Percentiles rank a stretch among this genome's conserved stretches.
Conservation (phyloP, 1,140 invertebrate genomes). For the Cecropterus lyciades region DNA sequence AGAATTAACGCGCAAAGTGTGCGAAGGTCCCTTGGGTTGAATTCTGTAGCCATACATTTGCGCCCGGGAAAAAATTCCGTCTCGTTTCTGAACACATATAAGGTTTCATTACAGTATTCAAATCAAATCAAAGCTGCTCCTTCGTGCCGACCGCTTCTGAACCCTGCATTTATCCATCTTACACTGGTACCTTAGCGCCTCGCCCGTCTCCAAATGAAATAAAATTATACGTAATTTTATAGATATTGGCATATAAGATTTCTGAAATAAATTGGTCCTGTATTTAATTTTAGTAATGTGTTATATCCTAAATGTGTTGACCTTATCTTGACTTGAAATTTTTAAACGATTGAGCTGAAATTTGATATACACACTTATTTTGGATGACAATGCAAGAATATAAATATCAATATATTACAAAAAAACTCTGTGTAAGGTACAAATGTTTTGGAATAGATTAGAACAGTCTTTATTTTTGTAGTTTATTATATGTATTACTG, state of each 20-base stretch:
- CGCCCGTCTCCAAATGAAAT: conserved; percentile 2
- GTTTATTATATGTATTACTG: no score
- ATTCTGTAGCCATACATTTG: conserved; percentile 10
- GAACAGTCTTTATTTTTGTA: no score
- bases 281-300: background rate
- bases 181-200: conserved; percentile 10
- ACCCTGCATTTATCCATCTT: conserved; percentile 21
- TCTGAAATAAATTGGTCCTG: conserved; percentile 10
- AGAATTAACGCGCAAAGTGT: conserved; percentile 26
- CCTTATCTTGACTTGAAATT: no score
- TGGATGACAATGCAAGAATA: no score
- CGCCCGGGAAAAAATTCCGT: conserved; percentile 9
- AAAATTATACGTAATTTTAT: conserved; percentile 6
- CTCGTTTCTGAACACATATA: conserved; percentile 20
- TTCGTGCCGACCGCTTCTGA: conserved; percentile 18
- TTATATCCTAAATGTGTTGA: background rate
- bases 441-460: no score
- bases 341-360: no score
- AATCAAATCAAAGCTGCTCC: conserved; percentile 36
- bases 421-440: no score
- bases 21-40: conserved; percentile 10
- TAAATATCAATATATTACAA: no score
- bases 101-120: conserved; percentile 41
- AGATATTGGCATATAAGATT: conserved; percentile 1
- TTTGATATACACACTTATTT: no score